Evolutionary conservation across 2,113 vertebrate genomes (phyloP), one percentile per base, ranked within the genome.

Genomic region (Pachyramphus minor): DNA sequence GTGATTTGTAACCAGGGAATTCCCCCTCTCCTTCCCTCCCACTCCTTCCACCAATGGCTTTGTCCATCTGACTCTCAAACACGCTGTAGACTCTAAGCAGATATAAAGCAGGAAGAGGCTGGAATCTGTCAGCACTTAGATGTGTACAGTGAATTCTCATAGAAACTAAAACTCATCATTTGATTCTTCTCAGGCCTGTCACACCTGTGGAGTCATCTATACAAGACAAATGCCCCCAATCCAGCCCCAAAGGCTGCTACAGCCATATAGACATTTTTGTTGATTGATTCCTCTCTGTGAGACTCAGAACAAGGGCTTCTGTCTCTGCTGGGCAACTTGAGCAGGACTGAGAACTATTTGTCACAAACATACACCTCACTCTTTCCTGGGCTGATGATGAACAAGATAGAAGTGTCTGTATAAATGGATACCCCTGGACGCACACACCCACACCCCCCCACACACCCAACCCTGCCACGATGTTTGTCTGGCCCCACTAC

Each of bases 1-100:
- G 63, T 66, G 44, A 88, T 41, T 67, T 85, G 84, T 47, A 89
- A 82, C 73, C 39, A 89, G 89, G 89, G 96, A 94, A 93, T 85
- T 92, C 59, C 50, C 80, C 59, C 44, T 90, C 68, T 95, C 78
- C 41, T 76, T 82, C 78, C 88, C 94, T 95, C 87, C 90, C 75
- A 64, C 72, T 78, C 39, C 37, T 78, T 87, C 74, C 41, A 86
- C 67, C 91, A 95, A 85, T 58, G 49, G 49, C 63, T 90, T 79
- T 35, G 15, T 33, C 60, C 5, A 2, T 60, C 73, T 86, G 60
- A 83, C 41, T 92, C 55, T 83, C 35, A 87, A 95, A 63, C 14
- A 41, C 31, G n/a, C 30, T 71, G 92, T 24, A 81, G 71, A 83
- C 56, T 39, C 50, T 87, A 84, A 90, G 35, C 37, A 86, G 72